Evolutionary conservation across 2,113 vertebrate species (phyloP), one percentile per base, ranked within the genome.

Genomic region (Paratilapia polleni): DNA sequence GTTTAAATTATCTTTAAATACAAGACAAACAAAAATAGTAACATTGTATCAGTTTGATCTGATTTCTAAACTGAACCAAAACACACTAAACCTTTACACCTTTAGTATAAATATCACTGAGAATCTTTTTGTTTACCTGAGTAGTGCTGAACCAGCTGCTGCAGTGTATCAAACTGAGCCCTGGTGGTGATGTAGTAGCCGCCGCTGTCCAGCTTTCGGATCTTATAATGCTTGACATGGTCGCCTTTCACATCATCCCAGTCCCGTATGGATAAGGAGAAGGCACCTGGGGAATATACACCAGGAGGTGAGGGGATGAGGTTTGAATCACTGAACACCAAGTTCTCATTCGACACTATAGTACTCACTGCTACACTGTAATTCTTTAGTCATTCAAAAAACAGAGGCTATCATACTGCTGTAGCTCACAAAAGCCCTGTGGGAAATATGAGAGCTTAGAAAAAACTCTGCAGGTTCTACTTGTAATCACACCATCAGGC

Each of bases 221-320:
- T 99, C 96, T 99, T 99, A 94, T 99, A 99, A 95, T 99, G 98
- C 91, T 99, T 99, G 89, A 99, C 98, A 8, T 99, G 98, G 89
- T 99, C 98, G 26, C 98, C 97, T 92, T 99, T 99, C 92, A 97
- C 97, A 83, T 98, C 97, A 77, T 99, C 98, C 98, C 98, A 99
- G 90, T 99, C 98, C 80, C 98, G 97, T 92, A 99, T 98, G 81
- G 98, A 99, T 92, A 99, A 94, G 87, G 98, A 99, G 95, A 97
- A 99, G 95, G 98, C 98, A 96, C 98, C 98, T 99, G 77, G 88
- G 36, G 17, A 36, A 62, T 4, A 75, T 31, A 62, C 52, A 24
- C 17, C 11, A 60, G 26, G 47, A 73, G 26, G 9, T 20, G n/a
- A 43, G 4, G 24, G 34, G 14, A 36, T 14, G 12, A 41, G 41